These are phyloP conservation scores for Strongylocentrotus purpuratus DNA, from an alignment of 35 echinoderm and acorn worm species.

Conservation along the genomic window DNA sequence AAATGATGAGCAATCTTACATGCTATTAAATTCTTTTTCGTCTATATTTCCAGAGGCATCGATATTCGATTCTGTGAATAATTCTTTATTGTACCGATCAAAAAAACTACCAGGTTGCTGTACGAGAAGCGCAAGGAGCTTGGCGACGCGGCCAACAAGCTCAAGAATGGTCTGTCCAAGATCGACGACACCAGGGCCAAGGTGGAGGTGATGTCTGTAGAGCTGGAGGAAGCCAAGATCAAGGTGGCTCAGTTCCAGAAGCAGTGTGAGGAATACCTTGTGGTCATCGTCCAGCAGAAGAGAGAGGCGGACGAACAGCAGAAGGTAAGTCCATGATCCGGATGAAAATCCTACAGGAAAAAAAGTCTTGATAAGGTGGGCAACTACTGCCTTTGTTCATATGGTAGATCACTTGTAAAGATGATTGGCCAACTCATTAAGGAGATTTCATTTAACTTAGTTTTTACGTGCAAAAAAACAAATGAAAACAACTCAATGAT, in stretches of 20 bases:
- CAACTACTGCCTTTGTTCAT: neutral
- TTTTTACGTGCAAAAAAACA: no score
- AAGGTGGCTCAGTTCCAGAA: conserved; percentile 99
- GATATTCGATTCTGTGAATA: no score
- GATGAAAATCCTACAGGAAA: neutral
- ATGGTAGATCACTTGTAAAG: neutral
- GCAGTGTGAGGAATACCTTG: conserved; percentile 99
- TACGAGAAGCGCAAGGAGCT: conserved; percentile 94
- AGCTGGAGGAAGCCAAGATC: conserved; percentile 94
- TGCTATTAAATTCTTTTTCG: no score
- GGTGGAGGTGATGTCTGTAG: conserved; percentile 98
- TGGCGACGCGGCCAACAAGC: conserved; percentile 93
- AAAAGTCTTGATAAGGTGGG: no score
- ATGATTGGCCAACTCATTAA: neutral
- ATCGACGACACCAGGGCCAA: conserved; percentile 96
- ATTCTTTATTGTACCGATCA: neutral
- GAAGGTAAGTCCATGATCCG: conserved; percentile 66
- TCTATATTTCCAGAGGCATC: no score
- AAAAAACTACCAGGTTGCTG: conserved; percentile 58
- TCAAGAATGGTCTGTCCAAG: conserved; percentile 96
- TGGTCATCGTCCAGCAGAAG: conserved; percentile 99
- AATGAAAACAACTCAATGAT: no score
- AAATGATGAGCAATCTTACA: no score
- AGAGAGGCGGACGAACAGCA: conserved; percentile 98
- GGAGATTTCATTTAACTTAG: neutral